A percentile compares a stretch with the other conserved stretches of the same genome.
phyloP scores from a whole-genome alignment of 2,113 vertebrate species.

The Lophius piscatorius region DNA sequence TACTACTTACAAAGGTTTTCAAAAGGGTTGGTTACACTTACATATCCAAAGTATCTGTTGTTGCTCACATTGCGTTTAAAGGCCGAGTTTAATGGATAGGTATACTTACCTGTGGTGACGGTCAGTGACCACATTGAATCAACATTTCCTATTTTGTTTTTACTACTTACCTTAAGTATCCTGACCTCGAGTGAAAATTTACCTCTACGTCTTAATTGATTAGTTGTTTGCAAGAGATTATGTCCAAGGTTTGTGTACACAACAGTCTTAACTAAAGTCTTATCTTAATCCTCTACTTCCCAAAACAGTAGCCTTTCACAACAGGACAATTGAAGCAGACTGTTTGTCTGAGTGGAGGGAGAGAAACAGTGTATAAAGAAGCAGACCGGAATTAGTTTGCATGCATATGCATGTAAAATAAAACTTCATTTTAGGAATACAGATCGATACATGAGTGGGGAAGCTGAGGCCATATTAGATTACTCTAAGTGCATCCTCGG shows the following conservation, averaged over 20 bases:
- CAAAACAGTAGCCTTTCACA: slow-evolving; percentile 62
- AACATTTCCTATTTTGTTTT: slow-evolving; percentile 51
- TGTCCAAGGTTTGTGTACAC: slow-evolving; percentile 66
- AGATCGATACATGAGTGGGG: slow-evolving; percentile 20
- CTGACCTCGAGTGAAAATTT: slow-evolving; percentile 48
- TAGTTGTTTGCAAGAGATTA: slow-evolving; percentile 58
- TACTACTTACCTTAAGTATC: slow-evolving; percentile 38
- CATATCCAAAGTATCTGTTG: slow-evolving; percentile 44
- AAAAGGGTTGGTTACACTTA: slow-evolving; percentile 29
- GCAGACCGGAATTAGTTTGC: slow-evolving; percentile 27
- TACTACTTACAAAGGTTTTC: slow-evolving; percentile 39
- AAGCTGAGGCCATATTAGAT: slow-evolving; percentile 23
- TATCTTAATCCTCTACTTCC: slow-evolving; percentile 72
- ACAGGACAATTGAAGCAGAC: slow-evolving; percentile 43
- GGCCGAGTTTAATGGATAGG: slow-evolving; percentile 11
- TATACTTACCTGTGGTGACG: slow-evolving; percentile 1
- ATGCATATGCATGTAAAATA: slow-evolving; percentile 34
- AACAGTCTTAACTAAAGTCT: slow-evolving; percentile 68
- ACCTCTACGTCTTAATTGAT: slow-evolving; percentile 66
- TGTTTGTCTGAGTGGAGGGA: slow-evolving; percentile 18
- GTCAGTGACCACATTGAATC: slow-evolving; percentile 47
- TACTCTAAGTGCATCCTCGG: slow-evolving; percentile 27
- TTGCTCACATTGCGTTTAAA: slow-evolving; percentile 27
- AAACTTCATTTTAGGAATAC: slow-evolving; percentile 20
- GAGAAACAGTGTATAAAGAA: slow-evolving; percentile 26